Evolutionary conservation across 2,113 vertebrate genomes (phyloP).

Genomic region (Empidonax traillii): DNA sequence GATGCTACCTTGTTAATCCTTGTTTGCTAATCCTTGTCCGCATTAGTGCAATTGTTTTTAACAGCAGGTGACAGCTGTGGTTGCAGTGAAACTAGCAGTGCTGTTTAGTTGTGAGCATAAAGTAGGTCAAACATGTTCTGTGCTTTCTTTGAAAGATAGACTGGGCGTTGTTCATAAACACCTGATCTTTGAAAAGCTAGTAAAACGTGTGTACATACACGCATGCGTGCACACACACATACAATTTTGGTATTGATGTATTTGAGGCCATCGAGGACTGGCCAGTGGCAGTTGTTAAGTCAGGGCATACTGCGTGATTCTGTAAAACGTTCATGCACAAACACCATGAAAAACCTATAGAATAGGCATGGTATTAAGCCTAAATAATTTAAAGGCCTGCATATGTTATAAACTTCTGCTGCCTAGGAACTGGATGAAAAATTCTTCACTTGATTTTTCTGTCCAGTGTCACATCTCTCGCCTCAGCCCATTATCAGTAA

Average conservation of each 20-base stretch:
- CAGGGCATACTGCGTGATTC: not conserved
- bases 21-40: not conserved
- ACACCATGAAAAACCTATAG: not conserved
- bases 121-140: not conserved
- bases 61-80: constrained; percentile 25
- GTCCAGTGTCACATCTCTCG: not conserved
- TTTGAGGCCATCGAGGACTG: not conserved
- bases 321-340: not conserved
- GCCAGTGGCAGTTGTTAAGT: not conserved
- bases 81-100: not conserved
- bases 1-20: constrained; percentile 15
- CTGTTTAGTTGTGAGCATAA: not conserved
- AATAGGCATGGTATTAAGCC: not conserved
- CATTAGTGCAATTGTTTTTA: constrained; percentile 2
- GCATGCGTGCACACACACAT: no score
- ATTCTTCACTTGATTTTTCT: not conserved
- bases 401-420: not conserved
- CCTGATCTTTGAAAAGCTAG: not conserved
- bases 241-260: not conserved
- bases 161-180: not conserved
- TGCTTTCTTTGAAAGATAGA: not conserved
- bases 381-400: not conserved
- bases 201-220: not conserved
- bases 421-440: not conserved
- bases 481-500: not conserved